Conservation (phyloP, 2,888 invertebrate genomes). For the Thymelicus acteon region DNA sequence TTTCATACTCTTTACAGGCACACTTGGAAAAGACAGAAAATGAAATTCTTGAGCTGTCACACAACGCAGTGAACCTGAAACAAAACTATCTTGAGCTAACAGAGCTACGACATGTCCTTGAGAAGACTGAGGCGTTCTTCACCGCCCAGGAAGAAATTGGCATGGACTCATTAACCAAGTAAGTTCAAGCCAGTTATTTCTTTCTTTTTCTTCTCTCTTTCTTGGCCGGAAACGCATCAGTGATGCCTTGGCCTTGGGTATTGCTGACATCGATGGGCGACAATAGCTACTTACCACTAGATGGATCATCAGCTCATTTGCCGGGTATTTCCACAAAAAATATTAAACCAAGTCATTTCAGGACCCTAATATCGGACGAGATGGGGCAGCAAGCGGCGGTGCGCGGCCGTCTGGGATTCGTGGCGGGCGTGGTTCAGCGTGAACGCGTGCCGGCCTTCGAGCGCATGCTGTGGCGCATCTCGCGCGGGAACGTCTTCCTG, state of each 20-base stretch:
- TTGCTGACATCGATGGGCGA: too few species aligned
- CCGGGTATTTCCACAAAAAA: too few species aligned
- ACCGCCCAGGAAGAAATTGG: constrained; percentile 91
- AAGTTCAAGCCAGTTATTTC: constrained; percentile 42
- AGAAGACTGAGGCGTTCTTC: constrained; percentile 96
- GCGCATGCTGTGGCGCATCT: constrained; percentile 96
- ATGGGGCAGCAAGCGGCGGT: constrained; percentile 67
- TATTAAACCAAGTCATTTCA: constrained; percentile 48
- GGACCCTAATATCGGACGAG: constrained; percentile 79
- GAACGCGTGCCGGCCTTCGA: constrained; percentile 96
- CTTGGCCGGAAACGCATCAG: too few species aligned
- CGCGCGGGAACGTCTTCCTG: constrained; percentile 95
- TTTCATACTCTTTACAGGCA: constrained; percentile 80
- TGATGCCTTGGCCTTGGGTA: too few species aligned
- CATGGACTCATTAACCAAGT: constrained; percentile 86
- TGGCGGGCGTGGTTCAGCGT: constrained; percentile 96
- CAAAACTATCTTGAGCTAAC: constrained; percentile 96
- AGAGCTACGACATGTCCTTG: constrained; percentile 95
- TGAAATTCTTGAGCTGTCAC: constrained; percentile 96
- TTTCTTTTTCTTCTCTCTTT: too few species aligned
- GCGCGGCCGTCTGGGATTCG: constrained; percentile 88
- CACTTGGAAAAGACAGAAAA: constrained; percentile 98
- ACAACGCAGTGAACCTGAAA: constrained; percentile 96
- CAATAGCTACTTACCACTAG: too few species aligned
- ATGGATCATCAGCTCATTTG: too few species aligned